Evolutionary conservation across 2,888 invertebrate genomes (phyloP).

Genomic region (Danaus chrysippus): DNA sequence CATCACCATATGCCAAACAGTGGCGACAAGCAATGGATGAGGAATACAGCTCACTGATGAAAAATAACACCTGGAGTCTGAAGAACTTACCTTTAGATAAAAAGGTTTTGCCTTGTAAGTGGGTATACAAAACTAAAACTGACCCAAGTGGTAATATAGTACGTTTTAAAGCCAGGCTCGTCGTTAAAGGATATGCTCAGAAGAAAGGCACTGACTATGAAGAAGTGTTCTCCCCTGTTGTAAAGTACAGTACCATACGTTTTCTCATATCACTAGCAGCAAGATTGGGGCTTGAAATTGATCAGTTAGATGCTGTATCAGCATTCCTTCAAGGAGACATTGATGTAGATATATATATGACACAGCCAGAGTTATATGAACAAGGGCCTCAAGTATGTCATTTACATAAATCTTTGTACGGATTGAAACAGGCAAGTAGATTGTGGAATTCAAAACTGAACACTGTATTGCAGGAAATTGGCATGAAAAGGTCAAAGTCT

Average conservation of each 20-base stretch:
- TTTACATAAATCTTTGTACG: constrained; percentile 30
- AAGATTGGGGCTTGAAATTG: constrained; percentile 16
- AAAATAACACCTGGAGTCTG: too few relatives aligned
- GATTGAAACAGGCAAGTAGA: constrained; percentile 28
- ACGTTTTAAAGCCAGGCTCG: constrained; percentile 31
- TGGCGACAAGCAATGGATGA: constrained; percentile 30
- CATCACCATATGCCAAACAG: too few relatives aligned
- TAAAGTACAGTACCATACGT: constrained; percentile 30
- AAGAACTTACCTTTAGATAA: too few relatives aligned
- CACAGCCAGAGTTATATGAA: constrained; percentile 15
- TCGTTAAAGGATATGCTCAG: constrained; percentile 33
- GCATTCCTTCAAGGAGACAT: constrained; percentile 33
- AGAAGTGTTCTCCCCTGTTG: constrained; percentile 33
- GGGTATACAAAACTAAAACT: constrained; percentile 31
- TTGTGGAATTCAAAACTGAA: constrained; percentile 16
- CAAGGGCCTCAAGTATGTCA: constrained; percentile 29
- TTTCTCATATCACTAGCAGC: constrained; percentile 27
- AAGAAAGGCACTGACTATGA: constrained; percentile 27
- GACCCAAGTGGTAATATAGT: constrained; percentile 23
- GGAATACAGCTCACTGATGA: constrained; percentile 25
- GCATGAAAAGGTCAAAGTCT: too few relatives aligned
- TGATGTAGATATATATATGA: constrained; percentile 32
- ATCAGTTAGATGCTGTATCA: constrained; percentile 31
- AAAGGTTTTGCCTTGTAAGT: constrained; percentile 15
- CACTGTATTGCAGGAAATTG: too few relatives aligned